Evolutionary conservation across 2,888 invertebrate species (phyloP).

Genomic region (Rambutsinella grinnellia): DNA sequence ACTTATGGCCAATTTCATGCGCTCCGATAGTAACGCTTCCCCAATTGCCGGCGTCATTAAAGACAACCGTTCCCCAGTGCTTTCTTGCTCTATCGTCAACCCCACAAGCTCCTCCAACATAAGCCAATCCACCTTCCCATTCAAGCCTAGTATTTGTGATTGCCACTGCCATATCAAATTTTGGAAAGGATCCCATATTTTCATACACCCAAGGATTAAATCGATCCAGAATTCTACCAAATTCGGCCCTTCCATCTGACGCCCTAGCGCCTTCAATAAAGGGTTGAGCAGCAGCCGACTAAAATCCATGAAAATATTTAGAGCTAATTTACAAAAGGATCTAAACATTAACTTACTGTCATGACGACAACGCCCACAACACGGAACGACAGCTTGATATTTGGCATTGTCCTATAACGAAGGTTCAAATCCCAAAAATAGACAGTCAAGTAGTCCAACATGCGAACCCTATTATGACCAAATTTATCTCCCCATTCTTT

Average conservation of each 20-base stretch:
- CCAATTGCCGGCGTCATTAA: constrained; percentile 52
- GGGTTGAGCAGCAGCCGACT: constrained; percentile 31
- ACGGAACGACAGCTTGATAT: constrained; percentile 35
- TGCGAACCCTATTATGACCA: constrained; percentile 23
- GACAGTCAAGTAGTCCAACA: constrained; percentile 54
- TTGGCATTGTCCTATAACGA: constrained; percentile 46
- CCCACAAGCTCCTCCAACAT: constrained; percentile 36
- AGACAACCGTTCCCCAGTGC: constrained; percentile 36
- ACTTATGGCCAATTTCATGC: constrained; percentile 55
- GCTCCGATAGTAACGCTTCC: constrained; percentile 46
- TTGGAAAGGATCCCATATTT: constrained; percentile 23
- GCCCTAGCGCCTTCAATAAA: constrained; percentile 57
- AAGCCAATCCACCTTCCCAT: constrained; percentile 60
- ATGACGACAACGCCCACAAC: constrained; percentile 47
- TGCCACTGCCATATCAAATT: constrained; percentile 49
- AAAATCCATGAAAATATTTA: not conserved
- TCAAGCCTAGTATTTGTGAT: constrained; percentile 49
- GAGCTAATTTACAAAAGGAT: too few relatives aligned
- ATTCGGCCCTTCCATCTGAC: constrained; percentile 52
- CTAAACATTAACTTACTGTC: constrained; percentile 16
- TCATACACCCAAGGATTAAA: constrained; percentile 46
- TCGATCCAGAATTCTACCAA: constrained; percentile 36
- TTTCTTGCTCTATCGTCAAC: not conserved
- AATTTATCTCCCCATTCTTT: constrained; percentile 53
- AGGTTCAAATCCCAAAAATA: constrained; percentile 59